phyloP scores from a whole-genome alignment of 2,113 vertebrate species.

The Haliaeetus leucogaster region DNA sequence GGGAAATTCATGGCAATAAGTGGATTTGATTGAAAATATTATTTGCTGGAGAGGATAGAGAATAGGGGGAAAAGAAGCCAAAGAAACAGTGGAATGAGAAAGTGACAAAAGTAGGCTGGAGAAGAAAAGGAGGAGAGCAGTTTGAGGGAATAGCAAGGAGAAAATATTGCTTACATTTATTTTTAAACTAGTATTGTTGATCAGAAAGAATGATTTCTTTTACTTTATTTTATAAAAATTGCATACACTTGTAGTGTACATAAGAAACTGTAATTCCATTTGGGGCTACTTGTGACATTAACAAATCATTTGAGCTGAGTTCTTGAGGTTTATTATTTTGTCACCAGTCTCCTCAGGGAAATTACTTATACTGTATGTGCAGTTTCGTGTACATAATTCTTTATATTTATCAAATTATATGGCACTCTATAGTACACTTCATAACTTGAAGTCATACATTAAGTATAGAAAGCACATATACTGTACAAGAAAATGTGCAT shows the following conservation, averaged over 20 bases:
- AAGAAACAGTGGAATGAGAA: background rate
- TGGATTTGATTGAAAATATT: slow-evolving; percentile 19
- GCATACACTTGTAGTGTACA: background rate
- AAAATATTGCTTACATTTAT: slow-evolving; percentile 36
- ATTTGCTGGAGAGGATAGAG: background rate
- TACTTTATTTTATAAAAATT: slow-evolving; percentile 41
- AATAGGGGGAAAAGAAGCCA: background rate
- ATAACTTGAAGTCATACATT: slow-evolving; percentile 15
- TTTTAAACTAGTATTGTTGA: background rate
- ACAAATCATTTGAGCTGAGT: slow-evolving; percentile 33
- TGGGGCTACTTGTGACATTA: slow-evolving; percentile 39
- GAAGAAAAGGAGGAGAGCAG: background rate
- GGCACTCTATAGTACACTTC: background rate
- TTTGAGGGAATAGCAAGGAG: background rate
- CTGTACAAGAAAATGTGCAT: background rate
- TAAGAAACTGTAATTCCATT: slow-evolving; percentile 37
- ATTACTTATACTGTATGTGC: slow-evolving; percentile 37
- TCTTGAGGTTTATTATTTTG: slow-evolving; percentile 43
- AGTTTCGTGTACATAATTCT: slow-evolving; percentile 17
- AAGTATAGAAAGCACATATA: background rate
- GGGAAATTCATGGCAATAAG: background rate
- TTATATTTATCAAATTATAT: slow-evolving; percentile 61
- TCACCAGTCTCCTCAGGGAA: slow-evolving; percentile 35
- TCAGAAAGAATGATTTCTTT: slow-evolving; percentile 25
- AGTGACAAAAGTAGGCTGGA: background rate